phyloP scores from a whole-genome alignment of 1,140 invertebrate genomes.

The Alviniconcha marisindica region DNA sequence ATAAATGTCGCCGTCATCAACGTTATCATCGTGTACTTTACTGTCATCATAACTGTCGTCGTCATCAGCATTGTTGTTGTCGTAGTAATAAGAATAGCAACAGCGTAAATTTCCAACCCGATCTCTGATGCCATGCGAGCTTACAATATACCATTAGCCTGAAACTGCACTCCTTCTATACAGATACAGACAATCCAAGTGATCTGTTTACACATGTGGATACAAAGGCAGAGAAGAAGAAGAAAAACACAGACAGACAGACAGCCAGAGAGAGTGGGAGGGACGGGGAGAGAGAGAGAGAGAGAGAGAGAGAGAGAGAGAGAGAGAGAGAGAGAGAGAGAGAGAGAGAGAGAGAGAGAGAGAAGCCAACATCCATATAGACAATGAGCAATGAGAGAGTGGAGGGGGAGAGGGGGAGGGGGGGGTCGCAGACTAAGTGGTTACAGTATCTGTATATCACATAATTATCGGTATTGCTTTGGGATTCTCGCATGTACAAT shows the following conservation, averaged over 20 bases:
- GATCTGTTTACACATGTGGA: not conserved
- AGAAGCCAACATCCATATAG: not conserved
- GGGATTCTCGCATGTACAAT: too few relatives aligned
- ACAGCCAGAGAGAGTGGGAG: not conserved
- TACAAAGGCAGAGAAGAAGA: not conserved
- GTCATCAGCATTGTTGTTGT: not conserved
- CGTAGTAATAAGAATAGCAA: too few relatives aligned
- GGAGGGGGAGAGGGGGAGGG: too few relatives aligned
- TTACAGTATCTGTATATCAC: too few relatives aligned
- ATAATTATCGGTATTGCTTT: too few relatives aligned
- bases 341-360: not conserved
- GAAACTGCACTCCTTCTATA: too few relatives aligned
- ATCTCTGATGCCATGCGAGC: not conserved
- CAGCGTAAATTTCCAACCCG: not conserved
- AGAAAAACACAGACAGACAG: too few relatives aligned
- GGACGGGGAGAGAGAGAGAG: not conserved
- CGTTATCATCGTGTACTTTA: too few relatives aligned
- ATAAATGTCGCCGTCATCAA: too few relatives aligned
- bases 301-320: not conserved
- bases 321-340: not conserved
- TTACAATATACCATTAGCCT: too few relatives aligned
- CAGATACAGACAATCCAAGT: not conserved
- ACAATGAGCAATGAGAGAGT: not conserved
- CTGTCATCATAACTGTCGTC: not conserved
- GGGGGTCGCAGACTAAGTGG: too few relatives aligned